A percentile compares a stretch with the other conserved stretches of the same genome.
These are phyloP conservation scores for Bombus sibiricus DNA, from an alignment of 1,140 invertebrate genomes.

Conservation along the genomic window DNA sequence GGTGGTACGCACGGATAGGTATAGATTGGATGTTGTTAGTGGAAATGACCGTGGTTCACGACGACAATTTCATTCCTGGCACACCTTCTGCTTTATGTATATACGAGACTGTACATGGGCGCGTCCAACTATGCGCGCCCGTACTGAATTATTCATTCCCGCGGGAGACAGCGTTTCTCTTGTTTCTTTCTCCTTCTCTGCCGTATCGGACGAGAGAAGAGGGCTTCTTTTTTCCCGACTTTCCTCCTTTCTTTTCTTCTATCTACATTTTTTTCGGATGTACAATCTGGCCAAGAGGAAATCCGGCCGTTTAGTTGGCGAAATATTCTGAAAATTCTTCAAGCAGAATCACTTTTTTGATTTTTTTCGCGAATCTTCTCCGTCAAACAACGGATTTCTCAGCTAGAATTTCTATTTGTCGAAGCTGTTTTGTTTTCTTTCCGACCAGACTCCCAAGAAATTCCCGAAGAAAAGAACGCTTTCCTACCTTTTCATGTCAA, in stretches of 20 bases:
- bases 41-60: constrained; percentile 25
- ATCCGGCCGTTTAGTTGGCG: background rate
- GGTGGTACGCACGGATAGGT: background rate
- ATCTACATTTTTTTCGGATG: background rate
- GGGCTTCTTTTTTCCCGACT: background rate
- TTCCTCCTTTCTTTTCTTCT: no score
- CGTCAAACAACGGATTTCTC: background rate
- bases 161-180: constrained; percentile 48
- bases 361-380: background rate
- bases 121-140: constrained; percentile 77
- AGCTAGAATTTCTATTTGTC: background rate
- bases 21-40: constrained; percentile 39
- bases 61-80: constrained; percentile 78
- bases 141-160: constrained; percentile 79
- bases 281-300: constrained; percentile 3
- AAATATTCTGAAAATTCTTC: constrained; percentile 10
- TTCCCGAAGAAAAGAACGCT: background rate
- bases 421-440: background rate
- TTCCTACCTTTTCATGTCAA: background rate
- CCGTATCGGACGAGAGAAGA: background rate
- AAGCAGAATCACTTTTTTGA: constrained; percentile 1
- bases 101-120: constrained; percentile 75
- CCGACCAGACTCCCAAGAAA: background rate
- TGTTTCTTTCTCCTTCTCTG: constrained; percentile 40
- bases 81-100: constrained; percentile 71